Conservation (phyloP, 2,113 vertebrate genomes). For the Parus major region DNA sequence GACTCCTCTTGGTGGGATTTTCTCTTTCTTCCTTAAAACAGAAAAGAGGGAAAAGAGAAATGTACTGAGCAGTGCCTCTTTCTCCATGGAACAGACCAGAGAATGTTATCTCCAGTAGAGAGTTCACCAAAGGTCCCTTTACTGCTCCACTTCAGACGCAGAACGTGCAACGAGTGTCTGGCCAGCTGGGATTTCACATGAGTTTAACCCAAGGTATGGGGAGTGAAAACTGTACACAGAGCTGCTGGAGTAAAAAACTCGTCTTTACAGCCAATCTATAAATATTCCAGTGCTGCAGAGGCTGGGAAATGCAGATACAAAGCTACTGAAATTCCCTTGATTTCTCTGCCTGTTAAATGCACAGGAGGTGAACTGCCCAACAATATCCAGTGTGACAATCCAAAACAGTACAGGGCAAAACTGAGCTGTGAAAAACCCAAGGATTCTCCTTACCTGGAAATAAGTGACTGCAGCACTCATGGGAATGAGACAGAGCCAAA, state of each 20-base stretch:
- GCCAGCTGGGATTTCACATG: neutral
- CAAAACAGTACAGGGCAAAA: fast-evolving
- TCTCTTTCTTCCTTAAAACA: conserved; percentile 87
- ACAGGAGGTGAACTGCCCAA: neutral
- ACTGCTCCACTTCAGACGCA: neutral
- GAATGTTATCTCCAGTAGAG: neutral
- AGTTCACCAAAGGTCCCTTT: neutral
- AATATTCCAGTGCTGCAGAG: neutral
- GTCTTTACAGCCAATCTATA: neutral
- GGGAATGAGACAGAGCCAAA: neutral
- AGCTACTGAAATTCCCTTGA: neutral
- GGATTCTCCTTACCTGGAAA: neutral
- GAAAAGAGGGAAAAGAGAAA: neutral
- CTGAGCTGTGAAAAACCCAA: neutral
- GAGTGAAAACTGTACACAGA: neutral
- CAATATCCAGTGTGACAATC: neutral
- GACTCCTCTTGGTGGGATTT: conserved; percentile 88
- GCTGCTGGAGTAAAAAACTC: neutral
- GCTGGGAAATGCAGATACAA: neutral
- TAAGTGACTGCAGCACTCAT: neutral
- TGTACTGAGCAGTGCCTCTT: conserved; percentile 38
- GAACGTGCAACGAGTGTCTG: neutral
- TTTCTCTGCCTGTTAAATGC: neutral
- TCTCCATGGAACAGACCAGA: neutral
- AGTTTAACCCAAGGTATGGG: neutral